Evolutionary conservation across 2,888 invertebrate species (phyloP).

Genomic region (Cephus rjabovi): DNA sequence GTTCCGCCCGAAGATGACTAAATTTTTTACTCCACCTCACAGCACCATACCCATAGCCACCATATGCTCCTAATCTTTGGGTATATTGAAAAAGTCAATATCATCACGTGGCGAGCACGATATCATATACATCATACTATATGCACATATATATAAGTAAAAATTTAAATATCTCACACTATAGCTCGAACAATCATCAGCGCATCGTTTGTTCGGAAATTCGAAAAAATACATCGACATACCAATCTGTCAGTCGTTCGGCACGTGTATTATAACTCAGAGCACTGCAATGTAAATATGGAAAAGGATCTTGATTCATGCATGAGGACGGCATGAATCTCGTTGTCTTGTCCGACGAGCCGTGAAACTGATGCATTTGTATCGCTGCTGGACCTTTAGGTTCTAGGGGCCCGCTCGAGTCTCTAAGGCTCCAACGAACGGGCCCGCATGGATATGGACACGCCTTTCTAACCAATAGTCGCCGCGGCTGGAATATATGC

Average conservation of each 20-base stretch:
- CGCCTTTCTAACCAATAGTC: constrained; percentile 35
- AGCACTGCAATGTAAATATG: constrained; percentile 64
- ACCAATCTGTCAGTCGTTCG: constrained; percentile 4
- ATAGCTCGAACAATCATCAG: neutral
- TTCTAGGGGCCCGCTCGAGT: neutral
- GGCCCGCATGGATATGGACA: constrained; percentile 26
- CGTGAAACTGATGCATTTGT: constrained; percentile 65
- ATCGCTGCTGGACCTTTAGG: constrained; percentile 35
- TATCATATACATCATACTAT: neutral
- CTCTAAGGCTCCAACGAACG: constrained; percentile 1
- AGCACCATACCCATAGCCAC: too few species aligned
- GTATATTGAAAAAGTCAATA: neutral
- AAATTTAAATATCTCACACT: neutral
- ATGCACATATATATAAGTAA: neutral
- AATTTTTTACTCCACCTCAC: too few species aligned
- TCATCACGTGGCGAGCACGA: neutral
- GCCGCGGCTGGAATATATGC: constrained; percentile 40
- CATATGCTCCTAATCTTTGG: neutral
- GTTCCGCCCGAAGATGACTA: neutral
- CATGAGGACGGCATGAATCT: constrained; percentile 60
- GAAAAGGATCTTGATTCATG: constrained; percentile 65
- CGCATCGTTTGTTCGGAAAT: neutral
- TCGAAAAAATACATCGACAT: neutral
- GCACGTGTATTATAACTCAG: constrained; percentile 5
- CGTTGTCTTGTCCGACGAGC: constrained; percentile 63